Base-by-base conservation (phyloP, 2,113 vertebrate genomes). In the Carollia perspicillata region DNA sequence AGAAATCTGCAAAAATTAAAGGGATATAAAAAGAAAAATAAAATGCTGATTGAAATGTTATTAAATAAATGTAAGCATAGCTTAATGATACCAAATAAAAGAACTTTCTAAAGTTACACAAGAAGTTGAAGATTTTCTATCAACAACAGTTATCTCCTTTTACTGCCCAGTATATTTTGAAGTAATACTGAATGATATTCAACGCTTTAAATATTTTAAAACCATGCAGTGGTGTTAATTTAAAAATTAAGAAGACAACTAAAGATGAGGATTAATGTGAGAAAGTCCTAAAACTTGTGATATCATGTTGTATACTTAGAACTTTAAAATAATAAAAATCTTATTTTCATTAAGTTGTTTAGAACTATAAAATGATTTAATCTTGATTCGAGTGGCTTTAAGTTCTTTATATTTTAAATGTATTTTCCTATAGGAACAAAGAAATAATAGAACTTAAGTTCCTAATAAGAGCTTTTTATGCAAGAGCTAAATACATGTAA, bases 1-100 rank as follows among this genome's bases (percentile, higher is more conserved):
- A 80, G 92, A 83, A 95, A 96, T 78, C 72, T 60, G 55, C 11
- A 72, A 92, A 95, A 92, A 22, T 69, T 78, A 79, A 75, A 83
- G 14, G 49, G 6, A 5, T n/a, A 71, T 23, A 35, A 84, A 83
- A 72, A 66, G 75, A 74, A 84, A 53, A 88, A 60, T 10, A 60
- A 60, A 60, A 60, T 68, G 0, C 3, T 49, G 58, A 87, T 53
- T 5, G 42, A 77, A 85, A 87, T 40, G 60, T 90, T 23, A 85
- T 66, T 90, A 47, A 84, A 75, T 85, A 93, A 71, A 93, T 72
- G n/a, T 49, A 75, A 79, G 6, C 26, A 66, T 33, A 51, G 1
- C 17, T 94, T 33, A 89, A 17, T 75, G 14, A 91, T 17, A 37
- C 0, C 26, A 35, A 86, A 11, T 49, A 80, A 40, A 72, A n/a